Evolutionary conservation across 2,113 vertebrate species (phyloP).

Genomic region (Gallinago undulata): DNA sequence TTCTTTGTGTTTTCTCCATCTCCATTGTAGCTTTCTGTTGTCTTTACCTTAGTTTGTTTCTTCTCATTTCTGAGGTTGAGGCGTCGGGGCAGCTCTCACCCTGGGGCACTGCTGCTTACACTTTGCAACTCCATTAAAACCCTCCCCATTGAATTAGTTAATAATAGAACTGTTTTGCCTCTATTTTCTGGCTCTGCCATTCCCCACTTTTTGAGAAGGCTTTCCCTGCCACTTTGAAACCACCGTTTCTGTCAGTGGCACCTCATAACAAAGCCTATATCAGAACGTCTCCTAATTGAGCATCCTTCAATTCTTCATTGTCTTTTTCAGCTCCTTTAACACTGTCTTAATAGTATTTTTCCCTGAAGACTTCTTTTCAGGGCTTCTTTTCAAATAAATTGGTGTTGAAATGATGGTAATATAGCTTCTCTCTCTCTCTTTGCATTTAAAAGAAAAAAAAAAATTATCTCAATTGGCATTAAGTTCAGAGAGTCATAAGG

Average conservation of each 20-base stretch:
- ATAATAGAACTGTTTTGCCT: background rate
- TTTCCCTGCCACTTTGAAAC: background rate
- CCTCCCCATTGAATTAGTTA: background rate
- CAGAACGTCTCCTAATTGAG: background rate
- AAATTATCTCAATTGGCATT: conserved; percentile 34
- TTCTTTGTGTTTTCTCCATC: fast-evolving
- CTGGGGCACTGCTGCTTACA: background rate
- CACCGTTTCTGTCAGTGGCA: background rate
- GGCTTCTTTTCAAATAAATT: conserved; percentile 8
- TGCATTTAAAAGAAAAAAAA: too few relatives aligned
- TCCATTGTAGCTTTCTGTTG: background rate
- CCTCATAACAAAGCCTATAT: background rate
- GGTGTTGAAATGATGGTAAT: conserved; percentile 4
- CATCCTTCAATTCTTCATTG: background rate
- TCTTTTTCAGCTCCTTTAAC: background rate
- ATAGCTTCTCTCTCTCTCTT: background rate
- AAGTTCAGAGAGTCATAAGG: conserved; percentile 20
- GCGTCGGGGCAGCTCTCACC: background rate
- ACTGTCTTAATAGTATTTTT: background rate
- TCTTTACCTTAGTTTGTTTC: background rate
- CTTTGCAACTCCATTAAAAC: background rate
- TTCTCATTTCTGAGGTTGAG: background rate
- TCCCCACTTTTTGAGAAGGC: background rate
- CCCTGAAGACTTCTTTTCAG: background rate
- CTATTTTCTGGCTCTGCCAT: background rate